Evolutionary conservation across 2,113 vertebrate genomes (phyloP).

Genomic region (Cercopithecus mona): DNA sequence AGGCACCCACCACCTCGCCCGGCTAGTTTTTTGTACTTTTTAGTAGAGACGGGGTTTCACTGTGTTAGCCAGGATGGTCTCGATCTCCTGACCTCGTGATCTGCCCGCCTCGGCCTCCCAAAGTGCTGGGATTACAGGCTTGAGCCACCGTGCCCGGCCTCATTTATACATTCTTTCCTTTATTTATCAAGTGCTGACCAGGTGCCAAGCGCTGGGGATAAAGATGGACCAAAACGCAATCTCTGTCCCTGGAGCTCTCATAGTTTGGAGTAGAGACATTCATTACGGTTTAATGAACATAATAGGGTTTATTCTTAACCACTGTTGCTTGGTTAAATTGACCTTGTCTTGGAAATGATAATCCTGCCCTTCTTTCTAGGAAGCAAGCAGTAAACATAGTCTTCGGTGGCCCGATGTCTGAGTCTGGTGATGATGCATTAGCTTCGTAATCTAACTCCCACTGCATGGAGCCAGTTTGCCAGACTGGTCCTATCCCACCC

Average conservation of each 20-base stretch:
- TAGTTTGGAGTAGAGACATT: not conserved
- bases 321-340: not conserved
- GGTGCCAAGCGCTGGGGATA: not conserved
- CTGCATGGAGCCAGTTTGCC: not conserved
- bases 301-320: not conserved
- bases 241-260: not conserved
- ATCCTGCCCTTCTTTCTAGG: not conserved
- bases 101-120: fast-evolving
- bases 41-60: no score
- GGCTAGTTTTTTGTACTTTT: no score
- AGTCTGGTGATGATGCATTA: not conserved
- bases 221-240: not conserved
- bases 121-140: no score
- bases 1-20: fast-evolving
- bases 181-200: not conserved
- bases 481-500: not conserved
- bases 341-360: not conserved
- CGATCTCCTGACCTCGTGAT: no score
- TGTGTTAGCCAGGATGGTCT: no score
- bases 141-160: no score
- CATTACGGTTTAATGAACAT: not conserved
- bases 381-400: not conserved
- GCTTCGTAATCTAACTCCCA: not conserved
- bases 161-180: not conserved
- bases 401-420: not conserved